These are phyloP conservation scores for Damaliscus lunatus DNA, from an alignment of 2,113 vertebrate species.

Conservation along the genomic window DNA sequence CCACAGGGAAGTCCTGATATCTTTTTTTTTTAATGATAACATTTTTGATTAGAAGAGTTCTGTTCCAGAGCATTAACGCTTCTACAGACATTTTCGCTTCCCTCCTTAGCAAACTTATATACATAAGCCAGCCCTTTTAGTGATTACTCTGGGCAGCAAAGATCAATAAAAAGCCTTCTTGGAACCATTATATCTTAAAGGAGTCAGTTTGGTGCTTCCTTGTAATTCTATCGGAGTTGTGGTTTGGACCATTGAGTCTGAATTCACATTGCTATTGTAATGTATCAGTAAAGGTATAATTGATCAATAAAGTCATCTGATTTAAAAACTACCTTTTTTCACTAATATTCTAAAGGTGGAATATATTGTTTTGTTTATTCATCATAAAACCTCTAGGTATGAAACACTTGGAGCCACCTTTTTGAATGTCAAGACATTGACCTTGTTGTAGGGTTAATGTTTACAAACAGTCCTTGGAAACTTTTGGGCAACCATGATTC, in stretches of 20 bases:
- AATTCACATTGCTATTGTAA: background rate
- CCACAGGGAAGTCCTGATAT: background rate
- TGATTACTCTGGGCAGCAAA: constrained; percentile 26
- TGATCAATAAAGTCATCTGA: background rate
- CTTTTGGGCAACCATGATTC: background rate
- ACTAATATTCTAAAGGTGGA: background rate
- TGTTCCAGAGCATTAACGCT: constrained; percentile 65
- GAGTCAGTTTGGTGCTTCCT: background rate
- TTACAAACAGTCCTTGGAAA: background rate
- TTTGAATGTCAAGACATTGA: background rate
- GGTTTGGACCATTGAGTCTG: background rate
- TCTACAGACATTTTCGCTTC: constrained; percentile 62
- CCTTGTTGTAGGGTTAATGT: background rate
- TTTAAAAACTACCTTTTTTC: background rate
- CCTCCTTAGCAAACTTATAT: constrained; percentile 41
- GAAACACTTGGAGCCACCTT: background rate
- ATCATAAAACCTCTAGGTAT: background rate
- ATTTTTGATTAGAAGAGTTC: constrained; percentile 72
- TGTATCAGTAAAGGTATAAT: background rate
- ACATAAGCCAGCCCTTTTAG: constrained; percentile 41
- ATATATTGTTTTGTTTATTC: background rate
- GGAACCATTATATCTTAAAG: background rate
- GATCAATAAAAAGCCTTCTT: constrained; percentile 24
- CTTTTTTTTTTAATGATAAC: constrained; percentile 7
- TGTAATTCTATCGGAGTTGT: background rate